phyloP scores from a whole-genome alignment of 2,113 vertebrate genomes.

The Nerophis lumbriciformis region DNA sequence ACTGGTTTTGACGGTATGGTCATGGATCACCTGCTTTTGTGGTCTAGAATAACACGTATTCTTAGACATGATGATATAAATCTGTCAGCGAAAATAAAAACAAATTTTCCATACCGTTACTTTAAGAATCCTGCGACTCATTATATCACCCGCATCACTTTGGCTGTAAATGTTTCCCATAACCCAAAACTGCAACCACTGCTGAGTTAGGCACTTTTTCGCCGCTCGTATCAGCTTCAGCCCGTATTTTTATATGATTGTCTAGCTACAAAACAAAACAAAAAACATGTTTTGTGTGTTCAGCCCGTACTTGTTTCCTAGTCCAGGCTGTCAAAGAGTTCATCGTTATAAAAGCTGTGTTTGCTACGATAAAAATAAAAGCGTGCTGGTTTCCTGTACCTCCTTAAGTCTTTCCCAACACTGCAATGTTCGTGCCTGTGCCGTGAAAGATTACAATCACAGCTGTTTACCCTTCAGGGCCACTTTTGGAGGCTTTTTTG shows the following conservation, averaged over 20 bases:
- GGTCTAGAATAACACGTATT: too few species aligned
- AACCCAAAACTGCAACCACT: not conserved
- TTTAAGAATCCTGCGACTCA: not conserved
- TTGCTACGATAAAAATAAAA: conserved; percentile 26
- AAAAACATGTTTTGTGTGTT: conserved; percentile 19
- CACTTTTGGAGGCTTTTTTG: conserved; percentile 34
- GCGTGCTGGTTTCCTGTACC: conserved; percentile 43
- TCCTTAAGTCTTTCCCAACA: conserved; percentile 14
- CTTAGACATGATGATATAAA: too few species aligned
- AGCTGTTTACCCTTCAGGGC: conserved; percentile 40
- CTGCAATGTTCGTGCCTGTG: conserved; percentile 24
- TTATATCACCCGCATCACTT: not conserved
- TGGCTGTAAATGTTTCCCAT: not conserved
- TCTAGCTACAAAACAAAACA: conserved; percentile 1
- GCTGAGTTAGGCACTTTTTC: conserved; percentile 11
- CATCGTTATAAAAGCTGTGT: conserved; percentile 5
- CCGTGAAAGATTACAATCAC: conserved; percentile 36
- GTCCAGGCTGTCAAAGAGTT: not conserved
- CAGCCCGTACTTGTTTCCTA: not conserved
- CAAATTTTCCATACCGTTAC: not conserved
- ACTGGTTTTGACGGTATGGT: too few species aligned
- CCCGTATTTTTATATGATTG: conserved; percentile 19
- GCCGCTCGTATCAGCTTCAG: conserved; percentile 14
- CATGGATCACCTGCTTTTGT: too few species aligned
- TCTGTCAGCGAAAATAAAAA: too few species aligned